Evolutionary conservation across 2,797 vertebrate genomes (phyloP), one percentile per base, ranked within the genome.

Genomic region (Tragelaphus eurycerus): DNA sequence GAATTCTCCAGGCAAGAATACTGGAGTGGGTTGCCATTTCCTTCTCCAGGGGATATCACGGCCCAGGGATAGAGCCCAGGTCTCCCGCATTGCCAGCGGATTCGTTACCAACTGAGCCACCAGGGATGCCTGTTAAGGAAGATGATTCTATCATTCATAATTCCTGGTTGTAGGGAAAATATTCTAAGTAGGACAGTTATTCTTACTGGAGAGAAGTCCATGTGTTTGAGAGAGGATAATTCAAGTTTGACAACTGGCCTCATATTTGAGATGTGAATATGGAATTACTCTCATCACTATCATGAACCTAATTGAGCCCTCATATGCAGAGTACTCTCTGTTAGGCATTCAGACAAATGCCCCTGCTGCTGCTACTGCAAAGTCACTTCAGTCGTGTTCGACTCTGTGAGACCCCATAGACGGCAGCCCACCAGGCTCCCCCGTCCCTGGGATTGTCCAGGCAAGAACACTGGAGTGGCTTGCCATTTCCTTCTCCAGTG

Each of bases 61-160:
- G 12, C 57, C 25, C 25, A 59, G 67, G 67, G 11, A 71, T 6
- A 71, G 67, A 71, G 67, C 19, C 34, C 38, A 71, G 34, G 34
- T 71, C 67, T 71, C 5, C 11, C 0, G 3, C 19, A 7, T 1
- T 23, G 67, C 34, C 0, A 0, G 19, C 1, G 0, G 67, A 71
- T 71, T 38, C 67, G 13, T 71, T 71, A 23, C 67, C 11, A 5
- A 38, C 34, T 38, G 64, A 71, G 34, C 34, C 67, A 23, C 34
- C 19, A 71, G 34, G 34, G 67, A 71, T 38, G 19, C 34, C 23
- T 62, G 3, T 76, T n/a, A 13, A 50, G 59, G 27, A 64, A 93
- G 48, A 86, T 34, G 14, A 60, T n/a, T 27, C 6, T 57, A 71
- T 23, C 31, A 43, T 83, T 52, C 55, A 52, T 38, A 83, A 84